Percentiles rank a stretch among this genome's conserved stretches.
Evolutionary conservation across 2,113 vertebrate genomes (phyloP).

Genomic region (Ciconia stormi): DNA sequence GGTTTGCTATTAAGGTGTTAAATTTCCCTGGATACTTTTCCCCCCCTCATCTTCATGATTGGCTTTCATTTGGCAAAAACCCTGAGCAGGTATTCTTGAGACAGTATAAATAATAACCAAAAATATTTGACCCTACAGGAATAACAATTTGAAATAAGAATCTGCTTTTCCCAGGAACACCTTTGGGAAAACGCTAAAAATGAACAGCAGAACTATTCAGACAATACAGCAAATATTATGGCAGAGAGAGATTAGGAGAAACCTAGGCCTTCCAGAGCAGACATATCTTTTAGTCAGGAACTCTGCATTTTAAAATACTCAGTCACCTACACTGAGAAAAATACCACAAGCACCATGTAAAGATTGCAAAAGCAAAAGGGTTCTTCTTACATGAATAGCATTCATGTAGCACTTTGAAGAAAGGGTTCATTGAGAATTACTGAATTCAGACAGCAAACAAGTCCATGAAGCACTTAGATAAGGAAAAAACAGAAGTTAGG

Average conservation of each 20-base stretch:
- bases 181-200: background rate
- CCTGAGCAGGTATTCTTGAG: background rate
- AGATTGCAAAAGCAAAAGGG: background rate
- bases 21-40: background rate
- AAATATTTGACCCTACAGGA: background rate
- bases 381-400: background rate
- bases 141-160: background rate
- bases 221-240: background rate
- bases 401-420: background rate
- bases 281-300: background rate
- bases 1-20: background rate
- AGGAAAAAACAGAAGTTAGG: background rate
- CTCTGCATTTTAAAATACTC: background rate
- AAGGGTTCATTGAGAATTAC: background rate
- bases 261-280: background rate
- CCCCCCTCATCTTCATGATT: background rate
- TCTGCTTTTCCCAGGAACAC: background rate
- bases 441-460: background rate
- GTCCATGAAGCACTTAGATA: background rate
- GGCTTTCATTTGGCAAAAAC: background rate
- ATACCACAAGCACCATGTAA: background rate
- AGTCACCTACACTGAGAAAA: background rate
- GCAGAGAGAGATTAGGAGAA: background rate
- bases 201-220: background rate
- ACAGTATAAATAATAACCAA: background rate